Evolutionary conservation across 2,888 invertebrate genomes (phyloP), one percentile per base, ranked within the genome.

Genomic region (Buathra laborator): DNA sequence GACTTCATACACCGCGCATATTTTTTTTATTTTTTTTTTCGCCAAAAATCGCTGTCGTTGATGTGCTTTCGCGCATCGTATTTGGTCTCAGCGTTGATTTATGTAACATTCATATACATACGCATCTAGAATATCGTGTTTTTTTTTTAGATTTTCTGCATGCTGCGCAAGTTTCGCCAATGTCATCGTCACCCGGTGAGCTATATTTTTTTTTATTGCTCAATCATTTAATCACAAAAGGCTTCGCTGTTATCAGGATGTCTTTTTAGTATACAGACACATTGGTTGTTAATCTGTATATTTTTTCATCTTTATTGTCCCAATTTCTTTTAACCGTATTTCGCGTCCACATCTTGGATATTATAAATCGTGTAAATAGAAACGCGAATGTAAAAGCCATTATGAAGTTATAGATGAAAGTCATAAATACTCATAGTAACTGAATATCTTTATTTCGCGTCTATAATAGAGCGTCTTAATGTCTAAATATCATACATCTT

Each of bases 161-260:
- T 48, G 48, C 10, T 56, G 4, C 0, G 19, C 12, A 10, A 56
- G 24, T 16, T 56, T 19, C 24, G 24, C 1, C 56, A 12, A 24
- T 12, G 10, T 24, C 12, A 10, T 56, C 4, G 1, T 24, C 24
- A 56, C 19, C 19, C 24, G 32, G 32, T 51, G n/a, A 70, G n/a
- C 3, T 19, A 16, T 51, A 32, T 32, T 68, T 68, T 70, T 32
- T 68, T 48, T 29, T 68, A 16, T 67, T 9, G 6, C n/a, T 67
- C 29, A 5, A 56, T n/a, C 29, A n/a, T 48, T n/a, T 24, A 56
- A 12, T 56, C 3, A 56, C 19, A 9, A 56, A 12, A 10, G 24
- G 5, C 12, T 56, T 56, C 12, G 24, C 19, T 10, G 56, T 24
- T 56, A 24, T 24, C 56, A 24, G 3, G 0, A 10, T 12, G 1